phyloP scores from a whole-genome alignment of 2,113 vertebrate genomes.

The Ciconia maguari region DNA sequence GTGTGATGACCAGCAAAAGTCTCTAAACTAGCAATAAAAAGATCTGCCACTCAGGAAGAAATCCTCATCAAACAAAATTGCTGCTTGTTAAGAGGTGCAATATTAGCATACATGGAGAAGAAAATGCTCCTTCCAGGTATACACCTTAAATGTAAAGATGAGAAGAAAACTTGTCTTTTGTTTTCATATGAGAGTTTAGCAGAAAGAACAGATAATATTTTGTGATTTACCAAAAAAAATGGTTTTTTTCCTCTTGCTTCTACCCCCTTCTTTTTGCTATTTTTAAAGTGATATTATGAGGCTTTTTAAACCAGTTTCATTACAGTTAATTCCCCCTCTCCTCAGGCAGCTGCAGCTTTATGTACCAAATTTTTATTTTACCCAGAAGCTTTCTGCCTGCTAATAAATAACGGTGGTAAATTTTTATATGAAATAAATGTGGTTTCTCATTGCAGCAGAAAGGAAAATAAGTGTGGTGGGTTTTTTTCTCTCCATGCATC shows the following conservation, averaged over 20 bases:
- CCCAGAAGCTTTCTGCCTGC: conserved; percentile 30
- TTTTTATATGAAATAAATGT: conserved; percentile 30
- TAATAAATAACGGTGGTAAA: conserved; percentile 54
- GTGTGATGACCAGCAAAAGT: neutral
- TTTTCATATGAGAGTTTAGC: neutral
- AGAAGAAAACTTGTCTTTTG: neutral
- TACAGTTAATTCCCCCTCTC: conserved; percentile 4
- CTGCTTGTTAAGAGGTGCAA: neutral
- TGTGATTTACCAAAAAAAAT: neutral
- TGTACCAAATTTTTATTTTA: conserved; percentile 33
- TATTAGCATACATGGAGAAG: neutral
- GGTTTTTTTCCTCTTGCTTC: neutral
- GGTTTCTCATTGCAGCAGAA: neutral
- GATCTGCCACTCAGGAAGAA: neutral
- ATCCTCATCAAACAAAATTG: neutral
- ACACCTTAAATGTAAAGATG: neutral
- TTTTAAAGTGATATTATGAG: neutral
- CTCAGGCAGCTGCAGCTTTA: neutral
- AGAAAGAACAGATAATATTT: neutral
- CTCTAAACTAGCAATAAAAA: neutral
- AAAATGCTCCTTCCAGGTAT: neutral
- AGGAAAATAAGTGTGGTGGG: neutral
- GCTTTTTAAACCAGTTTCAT: neutral
- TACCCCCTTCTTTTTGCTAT: neutral
- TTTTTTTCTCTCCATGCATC: neutral